phyloP scores from a whole-genome alignment of 2,113 vertebrate genomes.

The Spilogale gracilis region DNA sequence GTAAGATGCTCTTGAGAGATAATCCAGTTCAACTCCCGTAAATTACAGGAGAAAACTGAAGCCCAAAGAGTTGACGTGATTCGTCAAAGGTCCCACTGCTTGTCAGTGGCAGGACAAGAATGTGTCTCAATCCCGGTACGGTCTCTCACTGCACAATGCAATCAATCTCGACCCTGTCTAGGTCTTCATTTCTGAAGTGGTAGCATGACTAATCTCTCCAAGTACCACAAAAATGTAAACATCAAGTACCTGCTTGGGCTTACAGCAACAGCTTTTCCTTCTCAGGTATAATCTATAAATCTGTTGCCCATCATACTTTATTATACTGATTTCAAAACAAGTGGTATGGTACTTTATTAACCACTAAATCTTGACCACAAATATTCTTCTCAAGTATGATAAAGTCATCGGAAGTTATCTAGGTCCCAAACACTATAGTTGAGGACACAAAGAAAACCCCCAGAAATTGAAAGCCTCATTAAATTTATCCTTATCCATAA shows the following conservation, averaged over 20 bases:
- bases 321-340: constrained; percentile 49
- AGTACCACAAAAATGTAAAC: constrained; percentile 3
- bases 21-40: not conserved
- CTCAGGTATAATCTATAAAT: not conserved
- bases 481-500: constrained; percentile 55
- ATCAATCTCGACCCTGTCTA: not conserved
- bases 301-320: constrained; percentile 8
- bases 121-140: not conserved
- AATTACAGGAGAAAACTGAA: constrained; percentile 40
- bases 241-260: constrained; percentile 30
- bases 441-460: constrained; percentile 28
- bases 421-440: not conserved
- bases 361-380: constrained; percentile 30
- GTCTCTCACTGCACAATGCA: not conserved
- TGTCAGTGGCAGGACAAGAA: not conserved
- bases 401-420: not conserved
- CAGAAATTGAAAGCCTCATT: not conserved
- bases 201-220: constrained; percentile 42
- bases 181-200: constrained; percentile 11
- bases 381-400: not conserved
- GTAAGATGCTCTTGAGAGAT: constrained; percentile 59
- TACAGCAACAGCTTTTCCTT: not conserved
- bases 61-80: not conserved
- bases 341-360: not conserved
- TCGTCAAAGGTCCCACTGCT: not conserved